A percentile compares a stretch with the other conserved stretches of the same genome.
phyloP scores from a whole-genome alignment of 2,888 invertebrate species.

The Nomada fabriciana region DNA sequence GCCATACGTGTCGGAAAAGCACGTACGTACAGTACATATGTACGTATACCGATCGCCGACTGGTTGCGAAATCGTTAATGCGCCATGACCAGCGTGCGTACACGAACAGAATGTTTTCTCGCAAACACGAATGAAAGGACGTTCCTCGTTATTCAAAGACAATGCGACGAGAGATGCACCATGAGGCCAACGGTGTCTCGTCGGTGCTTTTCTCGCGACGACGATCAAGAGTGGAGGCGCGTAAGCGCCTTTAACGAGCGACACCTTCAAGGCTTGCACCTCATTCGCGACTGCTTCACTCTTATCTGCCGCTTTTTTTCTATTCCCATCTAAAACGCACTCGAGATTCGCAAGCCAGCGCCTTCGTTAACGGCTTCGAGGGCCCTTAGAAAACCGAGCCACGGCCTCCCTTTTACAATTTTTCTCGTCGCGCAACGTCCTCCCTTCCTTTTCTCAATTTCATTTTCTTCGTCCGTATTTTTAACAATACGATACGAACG shows the following conservation, averaged over 20 bases:
- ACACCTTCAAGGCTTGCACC: slow-evolving; percentile 58
- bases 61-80: slow-evolving; percentile 62
- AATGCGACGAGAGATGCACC: slow-evolving; percentile 57
- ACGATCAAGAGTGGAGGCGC: slow-evolving; percentile 26
- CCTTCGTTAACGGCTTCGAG: slow-evolving; percentile 33
- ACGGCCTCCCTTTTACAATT: slow-evolving; percentile 34
- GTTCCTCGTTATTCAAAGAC: slow-evolving; percentile 60
- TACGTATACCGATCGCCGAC: slow-evolving; percentile 36
- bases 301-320: slow-evolving; percentile 14
- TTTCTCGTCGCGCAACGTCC: background rate
- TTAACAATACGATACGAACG: background rate
- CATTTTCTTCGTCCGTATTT: too few species aligned
- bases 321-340: slow-evolving; percentile 10
- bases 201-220: slow-evolving; percentile 44
- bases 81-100: slow-evolving; percentile 17
- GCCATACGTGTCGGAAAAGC: slow-evolving; percentile 39
- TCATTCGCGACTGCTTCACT: slow-evolving; percentile 12
- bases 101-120: slow-evolving; percentile 32
- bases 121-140: slow-evolving; percentile 59
- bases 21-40: slow-evolving; percentile 11
- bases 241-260: slow-evolving; percentile 58
- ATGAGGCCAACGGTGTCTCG: slow-evolving; percentile 15
- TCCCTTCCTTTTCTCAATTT: too few species aligned
- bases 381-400: slow-evolving; percentile 3
- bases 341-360: slow-evolving; percentile 25